These are phyloP conservation scores for Orbicella faveolata DNA, from an alignment of 64 coral and sea anemone genomes.

Conservation along the genomic window DNA sequence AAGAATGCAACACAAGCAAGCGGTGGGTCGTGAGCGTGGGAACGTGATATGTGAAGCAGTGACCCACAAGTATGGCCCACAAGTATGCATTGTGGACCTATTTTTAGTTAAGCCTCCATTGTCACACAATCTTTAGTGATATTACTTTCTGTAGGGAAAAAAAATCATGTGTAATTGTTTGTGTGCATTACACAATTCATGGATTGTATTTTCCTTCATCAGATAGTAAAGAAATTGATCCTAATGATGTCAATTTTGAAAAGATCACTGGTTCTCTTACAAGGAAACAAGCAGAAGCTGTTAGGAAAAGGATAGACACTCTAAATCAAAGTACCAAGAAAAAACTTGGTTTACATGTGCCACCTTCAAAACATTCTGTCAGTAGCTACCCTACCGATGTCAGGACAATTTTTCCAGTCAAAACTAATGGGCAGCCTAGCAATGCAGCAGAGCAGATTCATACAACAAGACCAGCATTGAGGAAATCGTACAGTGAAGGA, in stretches of 20 bases:
- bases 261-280: conserved; percentile 93
- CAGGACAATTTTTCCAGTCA: conserved; percentile 84
- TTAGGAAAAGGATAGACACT: conserved; percentile 81
- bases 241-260: conserved; percentile 77
- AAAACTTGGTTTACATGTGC: conserved; percentile 41
- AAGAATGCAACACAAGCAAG: no score
- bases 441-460: conserved; percentile 25
- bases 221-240: conserved; percentile 99
- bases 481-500: conserved; percentile 75
- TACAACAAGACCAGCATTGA: conserved; percentile 15
- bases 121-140: no score
- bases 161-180: neutral
- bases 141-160: neutral
- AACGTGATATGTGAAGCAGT: no score
- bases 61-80: no score
- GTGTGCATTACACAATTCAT: no score
- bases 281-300: conserved; percentile 95
- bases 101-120: no score
- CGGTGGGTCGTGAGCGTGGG: no score
- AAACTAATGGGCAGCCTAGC: conserved; percentile 88
- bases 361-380: conserved; percentile 4
- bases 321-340: conserved; percentile 87
- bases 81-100: no score
- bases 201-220: neutral
- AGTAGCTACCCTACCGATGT: conserved; percentile 63